Evolutionary conservation across 2,797 vertebrate genomes (phyloP), one percentile per base, ranked within the genome.

Genomic region (Molossus molossus): DNA sequence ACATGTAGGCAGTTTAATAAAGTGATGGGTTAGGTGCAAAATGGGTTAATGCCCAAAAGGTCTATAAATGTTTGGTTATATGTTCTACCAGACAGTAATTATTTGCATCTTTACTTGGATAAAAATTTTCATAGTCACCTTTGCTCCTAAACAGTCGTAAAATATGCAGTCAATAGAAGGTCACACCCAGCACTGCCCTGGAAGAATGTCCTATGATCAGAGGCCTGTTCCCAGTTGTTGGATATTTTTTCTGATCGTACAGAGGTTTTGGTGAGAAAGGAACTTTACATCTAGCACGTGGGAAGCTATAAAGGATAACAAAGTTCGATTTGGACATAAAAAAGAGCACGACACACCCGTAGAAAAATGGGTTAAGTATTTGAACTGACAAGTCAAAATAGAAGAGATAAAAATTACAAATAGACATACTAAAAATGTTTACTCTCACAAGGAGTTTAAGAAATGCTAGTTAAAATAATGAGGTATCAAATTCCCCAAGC

Each of bases 361-460:
- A 73, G 57, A 91, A 91, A 91, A 85, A 45, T 83, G 37, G 21
- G 6, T 80, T 70, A 75, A 88, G 13, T 13, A 17, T 29, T 70
- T 57, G 33, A 94, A 81, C 27, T 25, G 20, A 94, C 23, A 73
- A 77, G 27, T 69, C 29, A 75, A 95, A 87, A 86, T 45, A 75
- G 53, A 94, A 95, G 89, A 94, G 73, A 88, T 83, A 84, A 94
- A 96, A 94, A 91, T 89, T 62, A 93, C 62, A 80, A 87, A 73
- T 45, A 79, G 65, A 72, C 17, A 89, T 70, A 69, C 12, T 48
- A 48, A 94, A 89, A 70, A 45, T n/a, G 3, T 57, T 64, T 67
- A 53, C 11, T 90, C 70, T 92, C 37, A 20, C 25, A 88, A 94
- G 20, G 70, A 62, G 12, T 57, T 75, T 64, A 87, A 94, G 62